Conservation (phyloP, 1,140 invertebrate genomes). For the Zaprionus davidi region DNA sequence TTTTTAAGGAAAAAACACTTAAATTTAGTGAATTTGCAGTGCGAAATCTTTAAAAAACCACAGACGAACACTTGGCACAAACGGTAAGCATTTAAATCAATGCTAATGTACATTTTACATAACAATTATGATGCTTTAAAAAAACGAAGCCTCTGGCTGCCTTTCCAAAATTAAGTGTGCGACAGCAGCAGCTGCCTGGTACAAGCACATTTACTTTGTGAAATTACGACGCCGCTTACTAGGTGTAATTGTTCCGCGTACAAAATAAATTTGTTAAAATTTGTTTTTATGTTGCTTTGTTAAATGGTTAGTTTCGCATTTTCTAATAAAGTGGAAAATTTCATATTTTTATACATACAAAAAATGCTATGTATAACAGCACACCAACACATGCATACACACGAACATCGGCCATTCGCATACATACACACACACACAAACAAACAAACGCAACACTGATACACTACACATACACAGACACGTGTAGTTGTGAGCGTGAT, state of each 20-base stretch:
- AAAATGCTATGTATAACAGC: conserved; percentile 83
- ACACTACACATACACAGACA: conserved; percentile 36
- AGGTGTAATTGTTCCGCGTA: neutral
- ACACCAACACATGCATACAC: conserved; percentile 65
- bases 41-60: conserved; percentile 84
- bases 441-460: conserved; percentile 35
- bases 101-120: conserved; percentile 72
- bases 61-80: conserved; percentile 84
- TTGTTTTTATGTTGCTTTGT: conserved; percentile 18
- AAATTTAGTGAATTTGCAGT: conserved; percentile 85
- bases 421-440: conserved; percentile 46
- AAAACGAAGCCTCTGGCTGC: conserved; percentile 58
- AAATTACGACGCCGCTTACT: conserved; percentile 25
- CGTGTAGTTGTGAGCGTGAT: conserved; percentile 35
- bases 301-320: conserved; percentile 15
- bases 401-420: conserved; percentile 69
- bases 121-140: conserved; percentile 71
- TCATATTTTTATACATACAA: conserved; percentile 83
- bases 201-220: conserved; percentile 38
- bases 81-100: conserved; percentile 74
- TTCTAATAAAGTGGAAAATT: conserved; percentile 71
- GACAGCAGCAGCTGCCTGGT: conserved; percentile 74
- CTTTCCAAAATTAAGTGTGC: conserved; percentile 62
- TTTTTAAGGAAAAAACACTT: conserved; percentile 84
- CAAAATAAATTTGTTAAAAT: neutral